Base-by-base conservation (phyloP, 1,140 invertebrate species). In the Euglossa dilemma region DNA sequence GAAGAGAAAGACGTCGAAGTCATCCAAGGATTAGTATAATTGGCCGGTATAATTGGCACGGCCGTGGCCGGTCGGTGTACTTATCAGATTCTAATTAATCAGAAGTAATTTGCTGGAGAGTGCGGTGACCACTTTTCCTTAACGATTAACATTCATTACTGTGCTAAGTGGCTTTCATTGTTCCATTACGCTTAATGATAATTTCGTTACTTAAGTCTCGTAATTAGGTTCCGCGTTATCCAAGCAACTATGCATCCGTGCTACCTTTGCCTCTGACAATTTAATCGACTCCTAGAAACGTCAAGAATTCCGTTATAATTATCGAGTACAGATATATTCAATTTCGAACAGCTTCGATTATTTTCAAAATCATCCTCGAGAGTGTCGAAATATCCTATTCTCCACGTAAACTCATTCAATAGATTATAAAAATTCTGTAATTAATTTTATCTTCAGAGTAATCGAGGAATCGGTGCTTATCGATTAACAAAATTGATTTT, bases 1-100 rank as follows among this genome's bases (percentile, higher is more conserved):
- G 11, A 43, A 45, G 5, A 1, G 14, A 9, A 50, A 59, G 6
- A n/a, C 11, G 20, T 18, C 20, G 9, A 50, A 14, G 52, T 57
- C 61, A 56, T 66, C 28, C 54, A 9, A 4, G 9, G 23, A 77
- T 77, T 20, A 25, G 23, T 43, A 43, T 77, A 77, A 77, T 77
- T 56, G 25, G 28, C 23, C 20, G 8, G 18, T n/a, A 43, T 28
- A 25, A 9, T 69, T 16, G n/a, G 36, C 36, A 36, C 36, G 4
- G 36, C 36, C 36, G 8, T 20, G 25, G 9, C 16, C 8, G 25
- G 8, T 36, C 14, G 9, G 36, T 45, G 4, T 16, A 23, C 7
- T 72, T 23, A 50, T 71, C 56, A 52, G 54, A 61, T 72, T 43
- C 23, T 50, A 28, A 71, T 72, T 28, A n/a, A 61, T 50, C 54